phyloP scores from a whole-genome alignment of 2,888 invertebrate genomes.

The Aleiodes alternator region DNA sequence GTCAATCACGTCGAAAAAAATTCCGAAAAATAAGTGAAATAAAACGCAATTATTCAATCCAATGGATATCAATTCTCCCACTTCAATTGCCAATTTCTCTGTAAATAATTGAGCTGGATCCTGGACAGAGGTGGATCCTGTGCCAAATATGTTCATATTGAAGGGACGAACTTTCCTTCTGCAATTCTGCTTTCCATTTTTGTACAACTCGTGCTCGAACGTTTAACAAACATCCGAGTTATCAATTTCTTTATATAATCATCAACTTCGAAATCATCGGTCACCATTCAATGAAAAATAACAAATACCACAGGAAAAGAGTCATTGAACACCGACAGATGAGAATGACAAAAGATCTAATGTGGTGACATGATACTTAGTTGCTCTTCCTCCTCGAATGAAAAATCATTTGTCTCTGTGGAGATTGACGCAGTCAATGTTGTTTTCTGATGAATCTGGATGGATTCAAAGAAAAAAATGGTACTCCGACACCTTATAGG shows the following conservation, averaged over 20 bases:
- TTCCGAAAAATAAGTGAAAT: neutral
- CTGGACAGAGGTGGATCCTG: too few relatives aligned
- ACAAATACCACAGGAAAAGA: neutral
- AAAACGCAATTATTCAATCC: neutral
- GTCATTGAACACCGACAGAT: neutral
- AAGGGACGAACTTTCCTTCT: too few relatives aligned
- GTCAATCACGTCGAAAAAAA: too few relatives aligned
- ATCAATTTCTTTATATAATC: too few relatives aligned
- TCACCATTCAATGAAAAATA: neutral
- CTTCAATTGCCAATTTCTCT: too few relatives aligned
- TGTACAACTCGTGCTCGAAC: too few relatives aligned
- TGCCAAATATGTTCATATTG: too few relatives aligned
- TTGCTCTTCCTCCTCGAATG: constrained; percentile 8
- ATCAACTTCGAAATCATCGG: too few relatives aligned
- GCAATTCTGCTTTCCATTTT: too few relatives aligned
- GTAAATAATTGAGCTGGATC: too few relatives aligned
- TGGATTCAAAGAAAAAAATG: constrained; percentile 37
- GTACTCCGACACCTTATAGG: constrained; percentile 47
- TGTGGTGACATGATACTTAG: constrained; percentile 53
- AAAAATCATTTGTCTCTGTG: constrained; percentile 45
- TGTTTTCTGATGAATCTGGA: neutral
- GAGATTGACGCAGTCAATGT: constrained; percentile 45
- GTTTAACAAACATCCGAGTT: too few relatives aligned
- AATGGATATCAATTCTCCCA: neutral
- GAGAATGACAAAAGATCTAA: constrained; percentile 40